phyloP scores from a whole-genome alignment of 2,113 vertebrate genomes.

The Phrynosoma platyrhinos region DNA sequence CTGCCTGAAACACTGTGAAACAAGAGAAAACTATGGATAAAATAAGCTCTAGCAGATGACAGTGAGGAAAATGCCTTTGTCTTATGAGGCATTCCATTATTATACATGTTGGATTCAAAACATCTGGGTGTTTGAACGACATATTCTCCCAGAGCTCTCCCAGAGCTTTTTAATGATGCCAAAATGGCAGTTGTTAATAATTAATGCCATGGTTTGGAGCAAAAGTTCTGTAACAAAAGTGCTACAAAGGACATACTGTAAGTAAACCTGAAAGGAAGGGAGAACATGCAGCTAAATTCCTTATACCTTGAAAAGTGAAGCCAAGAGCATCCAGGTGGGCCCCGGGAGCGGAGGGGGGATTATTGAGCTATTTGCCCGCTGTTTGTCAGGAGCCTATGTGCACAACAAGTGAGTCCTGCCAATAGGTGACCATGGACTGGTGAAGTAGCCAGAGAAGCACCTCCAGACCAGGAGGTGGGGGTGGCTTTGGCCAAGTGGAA shows the following conservation, averaged over 20 bases:
- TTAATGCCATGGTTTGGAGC: not conserved
- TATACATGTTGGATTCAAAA: not conserved
- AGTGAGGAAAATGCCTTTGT: not conserved
- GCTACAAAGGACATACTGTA: not conserved
- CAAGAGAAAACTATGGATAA: not conserved
- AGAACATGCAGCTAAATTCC: not conserved
- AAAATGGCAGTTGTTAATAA: not conserved
- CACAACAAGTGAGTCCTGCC: no score
- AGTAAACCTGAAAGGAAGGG: not conserved
- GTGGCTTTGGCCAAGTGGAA: no score
- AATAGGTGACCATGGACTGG: no score
- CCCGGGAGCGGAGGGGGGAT: no score
- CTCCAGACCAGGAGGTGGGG: no score
- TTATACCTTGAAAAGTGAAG: not conserved
- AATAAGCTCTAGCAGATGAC: not conserved
- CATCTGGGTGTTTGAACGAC: not conserved
- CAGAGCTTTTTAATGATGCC: slow-evolving; percentile 4
- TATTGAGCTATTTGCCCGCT: no score
- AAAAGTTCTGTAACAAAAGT: not conserved
- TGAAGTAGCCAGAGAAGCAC: no score
- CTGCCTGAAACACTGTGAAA: not conserved
- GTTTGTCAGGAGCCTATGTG: no score
- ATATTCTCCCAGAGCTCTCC: not conserved
- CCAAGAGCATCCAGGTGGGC: no score
- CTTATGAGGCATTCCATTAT: not conserved